Base-by-base conservation (phyloP, 2,113 vertebrate species). In the Nibea albiflora region DNA sequence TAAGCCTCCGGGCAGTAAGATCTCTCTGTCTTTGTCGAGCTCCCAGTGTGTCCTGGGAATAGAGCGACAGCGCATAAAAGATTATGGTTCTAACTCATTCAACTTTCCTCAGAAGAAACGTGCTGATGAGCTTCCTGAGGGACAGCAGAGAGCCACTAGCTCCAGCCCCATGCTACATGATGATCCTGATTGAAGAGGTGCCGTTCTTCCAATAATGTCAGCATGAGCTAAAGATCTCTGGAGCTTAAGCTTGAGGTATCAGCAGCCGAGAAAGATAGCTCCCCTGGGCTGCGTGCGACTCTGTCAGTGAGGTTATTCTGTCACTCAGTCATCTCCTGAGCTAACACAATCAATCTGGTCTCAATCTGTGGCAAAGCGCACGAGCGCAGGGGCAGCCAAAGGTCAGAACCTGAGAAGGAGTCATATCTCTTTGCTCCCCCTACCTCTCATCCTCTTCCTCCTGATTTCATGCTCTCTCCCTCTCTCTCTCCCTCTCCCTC, bases 341-440 rank as follows among this genome's bases (percentile, higher is more conserved):
- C 75, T 69, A 86, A 87, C 76, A 35, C 61, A 62, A 54, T 90
- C 84, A 94, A 90, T 91, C 89, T 94, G 90, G 80, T 91, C 87
- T 77, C 84, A 92, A 91, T 94, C 87, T 90, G 50, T 53, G 71
- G 87, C 60, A 58, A 73, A 85, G 81, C 90, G 77, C 85, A 88
- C 67, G 49, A 76, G 84, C 54, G 15, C 12, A 17, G 47, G 88
- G 89, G 74, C 90, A 92, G 84, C 84, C 88, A 91, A 71, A 80
- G 93, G 93, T 94, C 93, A 92, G 65, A 76, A 76, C 78, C 76
- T 78, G 82, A 88, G 89, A 85, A 66, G 84, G 84, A 92, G 83
- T 85, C 76, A 70, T 90, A 92, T 93, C 87, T 90, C 73, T 80
- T 71, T 49, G 47, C 89, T 70, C 62, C 54, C 65, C 73, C 78